Percentiles rank a stretch among this genome's conserved stretches.
These are phyloP conservation scores for Hippotragus niger DNA, from an alignment of 2,113 vertebrate species.

Conservation along the genomic window DNA sequence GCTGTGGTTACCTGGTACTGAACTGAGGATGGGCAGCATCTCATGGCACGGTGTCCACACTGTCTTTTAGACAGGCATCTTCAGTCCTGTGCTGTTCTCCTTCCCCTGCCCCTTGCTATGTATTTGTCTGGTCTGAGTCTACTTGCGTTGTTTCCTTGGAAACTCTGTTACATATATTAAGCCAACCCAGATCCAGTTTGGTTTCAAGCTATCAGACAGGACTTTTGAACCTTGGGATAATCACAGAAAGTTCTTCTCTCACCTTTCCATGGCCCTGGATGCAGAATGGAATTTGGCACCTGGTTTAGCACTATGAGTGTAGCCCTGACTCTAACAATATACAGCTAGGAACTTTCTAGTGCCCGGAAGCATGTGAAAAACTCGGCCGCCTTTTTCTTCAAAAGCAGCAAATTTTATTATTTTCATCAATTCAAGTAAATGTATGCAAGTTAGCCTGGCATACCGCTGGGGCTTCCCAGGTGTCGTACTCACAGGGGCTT, in stretches of 20 bases:
- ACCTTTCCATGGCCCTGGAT: neutral
- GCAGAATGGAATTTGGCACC: neutral
- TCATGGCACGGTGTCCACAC: fast-evolving
- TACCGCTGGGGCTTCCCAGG: neutral
- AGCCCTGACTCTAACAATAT: neutral
- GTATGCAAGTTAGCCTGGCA: neutral
- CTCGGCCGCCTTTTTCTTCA: neutral
- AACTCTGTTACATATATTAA: neutral
- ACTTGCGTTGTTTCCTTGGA: neutral
- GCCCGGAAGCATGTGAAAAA: neutral
- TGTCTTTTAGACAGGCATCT: neutral
- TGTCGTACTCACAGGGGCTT: neutral
- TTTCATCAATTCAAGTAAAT: neutral
- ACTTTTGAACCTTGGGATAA: neutral
- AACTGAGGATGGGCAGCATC: neutral
- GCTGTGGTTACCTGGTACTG: neutral
- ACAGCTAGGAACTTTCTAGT: neutral
- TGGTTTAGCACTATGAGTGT: neutral
- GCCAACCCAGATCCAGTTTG: neutral
- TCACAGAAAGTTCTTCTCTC: neutral
- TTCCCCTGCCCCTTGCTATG: neutral
- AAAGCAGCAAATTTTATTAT: neutral
- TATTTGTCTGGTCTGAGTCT: neutral
- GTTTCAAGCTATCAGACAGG: neutral
- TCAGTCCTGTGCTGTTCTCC: neutral